phyloP scores from a whole-genome alignment of 2,888 invertebrate genomes.

The Pseudoips prasinana region DNA sequence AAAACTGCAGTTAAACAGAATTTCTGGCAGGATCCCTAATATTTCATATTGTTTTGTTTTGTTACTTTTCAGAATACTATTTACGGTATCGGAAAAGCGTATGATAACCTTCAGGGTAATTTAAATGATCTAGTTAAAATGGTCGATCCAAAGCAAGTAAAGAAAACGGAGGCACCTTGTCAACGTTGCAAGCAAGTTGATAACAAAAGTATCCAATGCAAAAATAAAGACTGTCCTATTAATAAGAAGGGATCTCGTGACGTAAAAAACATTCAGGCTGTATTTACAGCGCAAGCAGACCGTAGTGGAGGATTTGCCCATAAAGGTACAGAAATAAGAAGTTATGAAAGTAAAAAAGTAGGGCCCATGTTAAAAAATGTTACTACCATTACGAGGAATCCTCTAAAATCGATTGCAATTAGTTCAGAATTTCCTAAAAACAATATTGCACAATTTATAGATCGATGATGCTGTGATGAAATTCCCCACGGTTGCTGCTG shows the following conservation, averaged over 20 bases:
- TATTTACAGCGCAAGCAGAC: constrained; percentile 12
- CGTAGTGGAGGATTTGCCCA: constrained; percentile 6
- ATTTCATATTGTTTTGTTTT: too few species aligned
- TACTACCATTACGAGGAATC: constrained; percentile 43
- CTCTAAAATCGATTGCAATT: constrained; percentile 36
- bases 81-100: constrained; percentile 47
- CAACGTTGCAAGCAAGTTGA: constrained; percentile 5
- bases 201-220: constrained; percentile 9
- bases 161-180: not conserved
- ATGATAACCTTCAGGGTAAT: constrained; percentile 51
- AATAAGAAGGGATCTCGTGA: not conserved
- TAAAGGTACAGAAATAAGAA: constrained; percentile 6
- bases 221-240: constrained; percentile 1
- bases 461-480: too few species aligned
- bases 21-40: too few species aligned
- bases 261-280: constrained; percentile 28
- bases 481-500: too few species aligned
- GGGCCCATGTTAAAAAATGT: constrained; percentile 22
- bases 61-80: constrained; percentile 59
- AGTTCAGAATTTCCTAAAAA: constrained; percentile 8
- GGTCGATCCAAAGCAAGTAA: constrained; percentile 8
- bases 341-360: constrained; percentile 6
- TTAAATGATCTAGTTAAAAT: constrained; percentile 35
- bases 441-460: not conserved
- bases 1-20: not conserved